Evolutionary conservation across 2,797 vertebrate species (phyloP).

Genomic region (Fratercula arctica): DNA sequence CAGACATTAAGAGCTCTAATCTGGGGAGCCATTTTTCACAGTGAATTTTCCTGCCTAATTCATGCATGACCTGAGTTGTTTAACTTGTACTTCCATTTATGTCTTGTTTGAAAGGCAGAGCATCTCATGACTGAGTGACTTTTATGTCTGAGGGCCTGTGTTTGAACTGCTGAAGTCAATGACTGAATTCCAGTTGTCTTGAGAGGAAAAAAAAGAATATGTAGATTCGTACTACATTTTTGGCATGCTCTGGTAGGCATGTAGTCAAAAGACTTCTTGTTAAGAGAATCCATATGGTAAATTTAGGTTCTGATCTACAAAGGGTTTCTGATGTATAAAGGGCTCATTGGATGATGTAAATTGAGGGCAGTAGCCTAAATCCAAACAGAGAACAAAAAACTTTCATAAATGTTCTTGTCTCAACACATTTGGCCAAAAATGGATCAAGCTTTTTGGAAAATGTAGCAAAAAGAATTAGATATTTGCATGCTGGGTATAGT

Average conservation of each 20-base stretch:
- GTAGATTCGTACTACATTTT: background rate
- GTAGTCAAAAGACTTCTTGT: background rate
- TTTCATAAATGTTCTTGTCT: background rate
- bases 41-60: background rate
- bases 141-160: background rate
- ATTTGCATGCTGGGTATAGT: background rate
- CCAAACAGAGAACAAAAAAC: background rate
- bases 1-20: background rate
- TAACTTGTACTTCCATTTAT: slow-evolving; percentile 1
- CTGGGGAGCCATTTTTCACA: background rate
- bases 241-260: background rate
- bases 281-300: background rate
- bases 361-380: background rate
- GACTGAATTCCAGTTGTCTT: background rate
- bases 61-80: background rate
- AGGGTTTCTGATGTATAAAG: background rate
- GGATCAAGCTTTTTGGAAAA: background rate
- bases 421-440: background rate
- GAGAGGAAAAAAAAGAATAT: background rate
- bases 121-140: background rate
- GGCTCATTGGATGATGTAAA: background rate
- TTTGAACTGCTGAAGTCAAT: background rate
- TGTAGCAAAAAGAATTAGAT: background rate
- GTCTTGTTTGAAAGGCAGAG: background rate
- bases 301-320: background rate